A percentile compares a stretch with the other conserved stretches of the same genome.
These are phyloP conservation scores for Orthosia gothica DNA, from an alignment of 2,888 invertebrate species.

Conservation along the genomic window DNA sequence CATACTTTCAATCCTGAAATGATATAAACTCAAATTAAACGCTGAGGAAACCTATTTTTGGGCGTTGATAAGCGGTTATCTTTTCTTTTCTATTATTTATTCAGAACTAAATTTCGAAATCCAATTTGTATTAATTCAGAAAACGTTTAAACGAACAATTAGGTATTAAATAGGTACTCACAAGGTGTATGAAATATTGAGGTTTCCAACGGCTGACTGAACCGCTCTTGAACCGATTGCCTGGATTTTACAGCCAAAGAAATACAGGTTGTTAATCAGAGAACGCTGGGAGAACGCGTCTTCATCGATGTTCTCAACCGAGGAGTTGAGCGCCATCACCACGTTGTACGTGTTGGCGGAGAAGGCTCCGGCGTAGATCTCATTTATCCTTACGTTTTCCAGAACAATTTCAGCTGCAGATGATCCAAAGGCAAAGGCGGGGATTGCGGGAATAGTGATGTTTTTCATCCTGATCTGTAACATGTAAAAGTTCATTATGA, in stretches of 20 bases:
- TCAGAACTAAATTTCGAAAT: neutral
- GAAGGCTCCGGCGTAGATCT: constrained; percentile 93
- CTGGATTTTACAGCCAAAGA: constrained; percentile 92
- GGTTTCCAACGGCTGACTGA: constrained; percentile 92
- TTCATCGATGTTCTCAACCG: constrained; percentile 91
- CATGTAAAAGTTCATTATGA: constrained; percentile 15
- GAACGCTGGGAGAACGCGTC: constrained; percentile 93
- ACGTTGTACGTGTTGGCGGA: constrained; percentile 93
- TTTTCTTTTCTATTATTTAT: neutral
- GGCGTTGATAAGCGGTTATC: neutral
- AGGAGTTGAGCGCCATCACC: constrained; percentile 92
- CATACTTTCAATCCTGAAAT: constrained; percentile 92
- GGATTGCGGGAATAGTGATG: constrained; percentile 91
- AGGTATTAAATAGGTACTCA: constrained; percentile 74
- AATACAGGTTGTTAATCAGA: constrained; percentile 92
- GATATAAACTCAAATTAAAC: constrained; percentile 15
- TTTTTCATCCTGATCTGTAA: constrained; percentile 93
- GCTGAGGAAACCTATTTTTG: neutral
- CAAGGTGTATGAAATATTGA: constrained; percentile 93
- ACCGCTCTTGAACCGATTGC: constrained; percentile 92
- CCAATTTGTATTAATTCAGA: neutral
- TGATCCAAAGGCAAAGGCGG: constrained; percentile 92
- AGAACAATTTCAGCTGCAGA: constrained; percentile 92
- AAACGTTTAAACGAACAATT: neutral
- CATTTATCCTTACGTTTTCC: constrained; percentile 88